Evolutionary conservation across 2,888 invertebrate genomes (phyloP).

Genomic region (Epinotia nisella): DNA sequence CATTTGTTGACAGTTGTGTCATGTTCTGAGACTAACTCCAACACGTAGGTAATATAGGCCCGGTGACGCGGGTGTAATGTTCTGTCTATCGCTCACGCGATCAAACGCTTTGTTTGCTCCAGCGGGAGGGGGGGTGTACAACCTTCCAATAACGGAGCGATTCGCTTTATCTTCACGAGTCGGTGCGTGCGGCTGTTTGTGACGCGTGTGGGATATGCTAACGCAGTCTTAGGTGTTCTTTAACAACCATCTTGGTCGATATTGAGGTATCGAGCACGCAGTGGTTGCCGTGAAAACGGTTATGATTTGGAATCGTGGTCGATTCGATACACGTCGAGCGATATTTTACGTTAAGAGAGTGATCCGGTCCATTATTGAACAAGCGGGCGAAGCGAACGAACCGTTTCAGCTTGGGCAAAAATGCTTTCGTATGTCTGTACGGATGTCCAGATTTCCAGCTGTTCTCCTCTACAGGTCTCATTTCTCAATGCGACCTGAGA

Average conservation of each 20-base stretch:
- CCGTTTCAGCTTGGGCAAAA: too few relatives aligned
- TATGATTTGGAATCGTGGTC: too few relatives aligned
- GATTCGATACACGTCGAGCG: too few relatives aligned
- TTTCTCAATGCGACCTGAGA: too few relatives aligned
- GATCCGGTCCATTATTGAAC: too few relatives aligned
- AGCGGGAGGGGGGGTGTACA: conserved; percentile 7
- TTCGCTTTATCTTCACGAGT: conserved; percentile 40
- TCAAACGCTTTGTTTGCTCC: conserved; percentile 41
- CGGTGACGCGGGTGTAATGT: conserved; percentile 6
- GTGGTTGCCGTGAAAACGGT: too few relatives aligned
- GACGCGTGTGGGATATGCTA: not conserved
- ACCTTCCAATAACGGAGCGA: conserved; percentile 35
- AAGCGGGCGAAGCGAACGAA: too few relatives aligned
- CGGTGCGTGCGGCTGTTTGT: conserved; percentile 14
- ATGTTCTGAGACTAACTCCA: not conserved
- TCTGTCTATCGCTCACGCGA: conserved; percentile 21
- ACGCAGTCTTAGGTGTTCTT: not conserved
- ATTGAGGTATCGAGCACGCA: too few relatives aligned
- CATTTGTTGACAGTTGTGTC: conserved; percentile 7
- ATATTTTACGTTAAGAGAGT: too few relatives aligned
- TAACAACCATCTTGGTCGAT: not conserved
- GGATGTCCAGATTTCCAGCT: too few relatives aligned
- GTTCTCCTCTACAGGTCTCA: too few relatives aligned
- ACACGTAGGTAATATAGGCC: conserved; percentile 1
- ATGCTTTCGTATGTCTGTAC: too few relatives aligned